A percentile compares a stretch with the other conserved stretches of the same genome.
phyloP scores from a whole-genome alignment of 1,140 invertebrate species.

The Atta colombica region DNA sequence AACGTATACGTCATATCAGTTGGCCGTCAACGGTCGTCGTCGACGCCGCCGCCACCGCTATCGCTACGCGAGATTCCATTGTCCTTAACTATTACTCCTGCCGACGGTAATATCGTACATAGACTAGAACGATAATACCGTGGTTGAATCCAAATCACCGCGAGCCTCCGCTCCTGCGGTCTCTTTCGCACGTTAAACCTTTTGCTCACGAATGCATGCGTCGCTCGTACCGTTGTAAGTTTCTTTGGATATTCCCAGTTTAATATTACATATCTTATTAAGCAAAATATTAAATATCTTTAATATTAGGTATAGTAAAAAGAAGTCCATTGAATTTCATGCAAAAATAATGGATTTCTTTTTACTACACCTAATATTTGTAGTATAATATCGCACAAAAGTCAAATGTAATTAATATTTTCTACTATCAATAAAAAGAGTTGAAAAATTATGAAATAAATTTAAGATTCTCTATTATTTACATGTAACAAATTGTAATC shows the following conservation, averaged over 20 bases:
- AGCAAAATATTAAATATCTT: not conserved
- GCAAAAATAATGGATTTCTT: no score
- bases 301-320: no score
- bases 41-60: conserved; percentile 63
- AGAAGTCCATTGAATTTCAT: no score
- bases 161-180: conserved; percentile 3
- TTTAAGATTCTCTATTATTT: conserved; percentile 1
- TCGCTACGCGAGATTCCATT: conserved; percentile 79
- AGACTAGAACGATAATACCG: conserved; percentile 64
- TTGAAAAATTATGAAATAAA: not conserved
- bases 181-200: conserved; percentile 27
- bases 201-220: not conserved
- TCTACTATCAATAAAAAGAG: not conserved
- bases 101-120: conserved; percentile 72
- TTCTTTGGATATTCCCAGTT: not conserved
- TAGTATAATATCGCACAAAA: not conserved
- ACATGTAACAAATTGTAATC: not conserved
- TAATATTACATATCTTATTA: not conserved
- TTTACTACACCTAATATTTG: no score
- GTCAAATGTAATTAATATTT: not conserved
- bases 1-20: conserved; percentile 83
- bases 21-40: conserved; percentile 78
- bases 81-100: conserved; percentile 80
- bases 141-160: conserved; percentile 69
- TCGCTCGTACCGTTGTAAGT: not conserved